Conservation (phyloP, 2,113 vertebrate species). For the Rhinoderma darwinii region DNA sequence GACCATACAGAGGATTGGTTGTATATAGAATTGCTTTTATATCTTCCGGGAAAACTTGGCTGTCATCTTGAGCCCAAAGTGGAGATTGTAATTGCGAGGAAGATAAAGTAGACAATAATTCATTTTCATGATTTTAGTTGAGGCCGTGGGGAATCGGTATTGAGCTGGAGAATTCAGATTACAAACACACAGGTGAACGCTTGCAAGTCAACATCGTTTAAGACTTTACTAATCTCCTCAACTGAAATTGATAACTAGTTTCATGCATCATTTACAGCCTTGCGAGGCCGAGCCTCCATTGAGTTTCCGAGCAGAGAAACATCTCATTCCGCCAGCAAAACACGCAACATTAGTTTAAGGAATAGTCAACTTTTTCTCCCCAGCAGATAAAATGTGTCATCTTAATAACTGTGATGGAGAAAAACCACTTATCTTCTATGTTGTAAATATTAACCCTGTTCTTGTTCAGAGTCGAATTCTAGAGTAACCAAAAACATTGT, state of each 20-base stretch:
- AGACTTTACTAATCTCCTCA: conserved; percentile 42
- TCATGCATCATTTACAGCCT: conserved; percentile 46
- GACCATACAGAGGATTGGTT: conserved; percentile 48
- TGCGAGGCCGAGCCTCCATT: neutral
- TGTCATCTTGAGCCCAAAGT: conserved; percentile 52
- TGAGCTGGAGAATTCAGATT: conserved; percentile 48
- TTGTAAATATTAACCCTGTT: conserved; percentile 40
- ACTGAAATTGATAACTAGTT: conserved; percentile 50
- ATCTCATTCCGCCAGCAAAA: conserved; percentile 50
- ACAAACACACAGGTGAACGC: conserved; percentile 19
- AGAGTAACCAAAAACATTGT: neutral
- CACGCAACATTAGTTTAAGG: conserved; percentile 47
- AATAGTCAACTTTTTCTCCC: conserved; percentile 47
- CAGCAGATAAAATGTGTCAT: conserved; percentile 46
- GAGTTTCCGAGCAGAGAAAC: conserved; percentile 17
- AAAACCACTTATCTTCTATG: conserved; percentile 30
- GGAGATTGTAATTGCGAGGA: conserved; percentile 54
- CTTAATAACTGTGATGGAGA: conserved; percentile 27
- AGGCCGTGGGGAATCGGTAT: conserved; percentile 41
- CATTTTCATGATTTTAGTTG: conserved; percentile 47
- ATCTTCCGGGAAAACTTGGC: conserved; percentile 58
- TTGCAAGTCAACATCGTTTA: conserved; percentile 44
- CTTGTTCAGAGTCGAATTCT: neutral
- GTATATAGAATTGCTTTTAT: conserved; percentile 58
- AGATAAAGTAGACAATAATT: conserved; percentile 59